Evolutionary conservation across 2,113 vertebrate species (phyloP).

Genomic region (Coracopsis vasa): DNA sequence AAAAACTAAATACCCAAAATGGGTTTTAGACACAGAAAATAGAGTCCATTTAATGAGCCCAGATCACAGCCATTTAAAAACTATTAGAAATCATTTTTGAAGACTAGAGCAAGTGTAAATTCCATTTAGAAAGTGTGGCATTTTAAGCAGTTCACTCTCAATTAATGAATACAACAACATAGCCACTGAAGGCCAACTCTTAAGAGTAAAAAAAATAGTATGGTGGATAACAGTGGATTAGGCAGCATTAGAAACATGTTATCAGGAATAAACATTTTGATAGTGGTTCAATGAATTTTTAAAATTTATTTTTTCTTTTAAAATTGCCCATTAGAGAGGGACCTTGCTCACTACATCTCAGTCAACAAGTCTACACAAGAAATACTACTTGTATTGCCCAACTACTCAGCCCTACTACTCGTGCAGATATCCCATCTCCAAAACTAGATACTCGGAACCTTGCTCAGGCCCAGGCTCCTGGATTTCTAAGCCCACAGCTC

Average conservation of each 20-base stretch:
- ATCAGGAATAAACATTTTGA: neutral
- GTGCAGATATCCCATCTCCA: neutral
- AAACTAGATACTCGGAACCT: neutral
- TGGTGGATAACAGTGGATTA: neutral
- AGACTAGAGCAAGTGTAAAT: neutral
- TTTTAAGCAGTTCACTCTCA: neutral
- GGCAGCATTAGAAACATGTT: neutral
- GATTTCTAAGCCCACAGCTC: neutral
- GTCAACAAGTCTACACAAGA: neutral
- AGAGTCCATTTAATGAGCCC: neutral
- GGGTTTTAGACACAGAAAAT: neutral
- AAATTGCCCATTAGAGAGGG: neutral
- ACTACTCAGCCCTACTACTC: neutral
- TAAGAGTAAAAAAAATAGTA: neutral
- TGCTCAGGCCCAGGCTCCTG: neutral
- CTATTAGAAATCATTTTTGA: neutral
- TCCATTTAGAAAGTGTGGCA: neutral
- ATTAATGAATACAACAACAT: neutral
- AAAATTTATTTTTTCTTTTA: neutral
- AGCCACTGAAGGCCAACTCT: neutral
- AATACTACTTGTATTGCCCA: neutral
- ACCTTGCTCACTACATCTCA: neutral
- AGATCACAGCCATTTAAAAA: neutral
- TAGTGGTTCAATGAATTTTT: neutral
- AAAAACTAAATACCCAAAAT: neutral